Conservation (phyloP, 2,888 invertebrate species). For the Drosophila meridiana region DNA sequence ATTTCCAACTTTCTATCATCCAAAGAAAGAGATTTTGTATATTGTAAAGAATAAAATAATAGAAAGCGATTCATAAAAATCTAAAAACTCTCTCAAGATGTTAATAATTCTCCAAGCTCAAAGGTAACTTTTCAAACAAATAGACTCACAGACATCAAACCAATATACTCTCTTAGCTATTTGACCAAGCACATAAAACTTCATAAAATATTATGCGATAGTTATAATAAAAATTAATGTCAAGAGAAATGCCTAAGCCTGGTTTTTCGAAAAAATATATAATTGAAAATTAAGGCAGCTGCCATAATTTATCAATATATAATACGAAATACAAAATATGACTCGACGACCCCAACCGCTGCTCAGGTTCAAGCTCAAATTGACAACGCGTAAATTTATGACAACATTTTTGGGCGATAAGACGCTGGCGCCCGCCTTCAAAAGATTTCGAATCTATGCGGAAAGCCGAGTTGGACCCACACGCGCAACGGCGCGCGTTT, state of each 20-base stretch:
- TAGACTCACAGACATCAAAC: neutral
- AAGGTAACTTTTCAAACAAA: neutral
- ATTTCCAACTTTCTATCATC: too few species aligned
- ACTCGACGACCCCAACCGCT: conserved; percentile 28
- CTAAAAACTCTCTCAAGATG: neutral
- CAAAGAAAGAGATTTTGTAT: too few species aligned
- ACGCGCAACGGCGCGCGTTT: conserved; percentile 19
- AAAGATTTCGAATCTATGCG: conserved; percentile 32
- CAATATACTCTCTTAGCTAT: neutral
- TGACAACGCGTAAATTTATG: conserved; percentile 65
- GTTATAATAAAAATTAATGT: conserved; percentile 38
- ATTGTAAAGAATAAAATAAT: too few species aligned
- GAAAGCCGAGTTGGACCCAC: conserved; percentile 5
- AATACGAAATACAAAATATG: conserved; percentile 39
- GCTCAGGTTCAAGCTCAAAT: conserved; percentile 69
- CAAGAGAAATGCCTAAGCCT: conserved; percentile 20
- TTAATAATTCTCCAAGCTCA: neutral
- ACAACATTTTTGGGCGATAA: conserved; percentile 66
- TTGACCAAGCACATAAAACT: conserved; percentile 34
- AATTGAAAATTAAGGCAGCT: conserved; percentile 46
- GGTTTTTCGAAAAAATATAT: conserved; percentile 18
- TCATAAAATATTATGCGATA: conserved; percentile 50
- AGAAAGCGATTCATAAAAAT: neutral
- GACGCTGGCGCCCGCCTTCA: conserved; percentile 13
- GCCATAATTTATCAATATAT: conserved; percentile 51